Base-by-base conservation (phyloP, 2,797 vertebrate genomes). In the Sebastes wilsoni region DNA sequence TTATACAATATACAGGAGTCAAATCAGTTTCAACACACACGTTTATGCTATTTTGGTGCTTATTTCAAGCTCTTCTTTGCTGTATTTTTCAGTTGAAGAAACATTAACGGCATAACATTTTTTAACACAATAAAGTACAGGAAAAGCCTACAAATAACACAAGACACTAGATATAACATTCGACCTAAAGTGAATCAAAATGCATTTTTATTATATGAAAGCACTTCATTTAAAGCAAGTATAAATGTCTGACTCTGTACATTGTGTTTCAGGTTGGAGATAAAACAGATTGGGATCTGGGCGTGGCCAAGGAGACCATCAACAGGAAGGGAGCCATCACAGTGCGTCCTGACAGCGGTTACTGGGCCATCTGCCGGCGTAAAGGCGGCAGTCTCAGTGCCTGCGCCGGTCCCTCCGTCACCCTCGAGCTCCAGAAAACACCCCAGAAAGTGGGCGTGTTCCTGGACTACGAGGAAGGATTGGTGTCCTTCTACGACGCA, bases 251-350 rank as follows among this genome's bases (percentile, higher is more conserved):
- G 62, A 74, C 18, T 30, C 27, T n/a, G 1, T 42, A 0, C 8
- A 2, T 7, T 60, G 10, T 38, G 13, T 72, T 88, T 55, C 42
- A 93, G 92, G 91, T 93, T 4, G 82, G 81, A 0, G 82, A 90
- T 2, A 96, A 96, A 72, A 92, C 91, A 2, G 94, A 93, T 58
- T 97, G 96, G 96, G 94, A 96, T 2, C 75, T 97, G 1, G 97
- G 97, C 0, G 83, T 97, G 10, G 96, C 96, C 28, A 90, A 13
- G 23, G 92, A 91, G 71, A 93, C 89, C 5, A 93, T 95, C 30
- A 93, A 90, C 75, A 90, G 96, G 30, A 96, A 96, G 72, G 96
- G 96, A 0, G 8, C 75, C 74, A 88, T 95, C 76, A 80, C 36
- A 0, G 87, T 95, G 38, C 59, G 84, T 2, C 95, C 95, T 0